A percentile compares a stretch with the other conserved stretches of the same genome.
phyloP scores from a whole-genome alignment of 2,888 invertebrate genomes.

The Pandemis cinnamomeana region DNA sequence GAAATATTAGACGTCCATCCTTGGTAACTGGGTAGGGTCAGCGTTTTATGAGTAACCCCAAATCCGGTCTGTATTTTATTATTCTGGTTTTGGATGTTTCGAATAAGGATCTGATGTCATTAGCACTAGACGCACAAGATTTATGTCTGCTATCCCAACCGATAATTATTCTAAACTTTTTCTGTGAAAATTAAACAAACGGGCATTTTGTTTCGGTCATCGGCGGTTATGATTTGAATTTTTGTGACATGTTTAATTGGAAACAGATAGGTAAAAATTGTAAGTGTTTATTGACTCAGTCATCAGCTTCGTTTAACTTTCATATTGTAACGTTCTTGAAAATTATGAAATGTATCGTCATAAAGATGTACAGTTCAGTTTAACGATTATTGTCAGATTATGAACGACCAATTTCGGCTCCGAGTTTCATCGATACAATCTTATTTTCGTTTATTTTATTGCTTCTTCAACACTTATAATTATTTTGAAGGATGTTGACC shows the following conservation, averaged over 20 bases:
- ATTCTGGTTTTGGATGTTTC: background rate
- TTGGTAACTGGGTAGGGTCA: conserved; percentile 16
- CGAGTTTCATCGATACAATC: conserved; percentile 22
- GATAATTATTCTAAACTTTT: too few species aligned
- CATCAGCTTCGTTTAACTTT: background rate
- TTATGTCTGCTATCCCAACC: background rate
- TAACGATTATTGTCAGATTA: conserved; percentile 12
- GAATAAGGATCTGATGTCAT: conserved; percentile 9
- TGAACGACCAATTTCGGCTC: background rate
- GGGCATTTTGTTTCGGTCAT: background rate
- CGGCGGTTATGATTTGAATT: too few species aligned
- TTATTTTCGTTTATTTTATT: conserved; percentile 34
- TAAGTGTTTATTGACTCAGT: background rate
- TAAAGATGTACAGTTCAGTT: conserved; percentile 8
- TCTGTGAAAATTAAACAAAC: background rate
- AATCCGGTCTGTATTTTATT: background rate
- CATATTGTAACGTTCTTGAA: conserved; percentile 10
- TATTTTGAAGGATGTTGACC: conserved; percentile 21
- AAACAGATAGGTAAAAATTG: too few species aligned
- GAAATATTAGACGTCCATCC: conserved; percentile 27
- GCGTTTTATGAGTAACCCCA: background rate
- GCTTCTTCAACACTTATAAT: conserved; percentile 29
- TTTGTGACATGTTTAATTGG: too few species aligned
- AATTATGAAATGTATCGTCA: conserved; percentile 32
- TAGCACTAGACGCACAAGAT: background rate